Evolutionary conservation across 2,888 invertebrate species (phyloP).

Genomic region (Ophioninae sp.): DNA sequence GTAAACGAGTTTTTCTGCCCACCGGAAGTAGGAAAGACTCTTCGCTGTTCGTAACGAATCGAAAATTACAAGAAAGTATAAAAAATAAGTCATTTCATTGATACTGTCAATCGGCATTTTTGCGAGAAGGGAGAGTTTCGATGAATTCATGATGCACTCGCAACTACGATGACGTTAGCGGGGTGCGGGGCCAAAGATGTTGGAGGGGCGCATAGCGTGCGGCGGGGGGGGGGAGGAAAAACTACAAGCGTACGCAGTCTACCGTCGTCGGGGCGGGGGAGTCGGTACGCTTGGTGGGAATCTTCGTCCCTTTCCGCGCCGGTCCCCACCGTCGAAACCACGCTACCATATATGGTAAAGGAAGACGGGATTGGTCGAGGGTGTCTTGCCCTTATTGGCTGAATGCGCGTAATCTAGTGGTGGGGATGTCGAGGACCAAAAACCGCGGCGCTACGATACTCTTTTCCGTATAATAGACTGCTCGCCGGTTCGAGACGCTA

Average conservation of each 20-base stretch:
- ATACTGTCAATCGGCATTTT: constrained; percentile 50
- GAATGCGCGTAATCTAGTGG: constrained; percentile 64
- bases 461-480: constrained; percentile 77
- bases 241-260: constrained; percentile 44
- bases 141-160: constrained; percentile 64
- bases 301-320: constrained; percentile 75
- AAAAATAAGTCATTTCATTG: constrained; percentile 46
- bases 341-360: constrained; percentile 92
- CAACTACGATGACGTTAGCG: constrained; percentile 34
- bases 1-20: neutral
- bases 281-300: constrained; percentile 75
- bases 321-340: constrained; percentile 80
- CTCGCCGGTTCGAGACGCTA: constrained; percentile 73
- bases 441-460: constrained; percentile 63
- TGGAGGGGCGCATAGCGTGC: too few species aligned
- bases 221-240: constrained; percentile 28
- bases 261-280: constrained; percentile 41
- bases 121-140: constrained; percentile 14
- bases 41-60: neutral
- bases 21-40: neutral
- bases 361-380: constrained; percentile 86
- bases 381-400: constrained; percentile 78
- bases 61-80: neutral
- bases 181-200: too few species aligned
- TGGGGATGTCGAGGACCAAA: constrained; percentile 69